Evolutionary conservation across 2,113 vertebrate genomes (phyloP), one percentile per base, ranked within the genome.

Genomic region (Pardalotus punctatus): DNA sequence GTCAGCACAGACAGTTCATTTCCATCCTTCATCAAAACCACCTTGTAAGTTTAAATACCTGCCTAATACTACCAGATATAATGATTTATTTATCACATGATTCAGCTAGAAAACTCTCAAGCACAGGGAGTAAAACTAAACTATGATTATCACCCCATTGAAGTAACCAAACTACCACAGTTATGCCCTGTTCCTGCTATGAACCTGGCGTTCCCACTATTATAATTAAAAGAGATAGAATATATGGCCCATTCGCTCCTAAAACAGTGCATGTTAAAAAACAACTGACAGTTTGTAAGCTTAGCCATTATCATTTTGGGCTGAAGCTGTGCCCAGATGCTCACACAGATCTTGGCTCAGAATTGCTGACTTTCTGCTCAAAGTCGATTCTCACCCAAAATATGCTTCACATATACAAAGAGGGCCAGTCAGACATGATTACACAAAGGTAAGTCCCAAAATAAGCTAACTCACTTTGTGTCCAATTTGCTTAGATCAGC

Each of bases 401-500:
- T 33, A 53, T 3, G 3, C 23, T 74, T 85, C 74, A 50, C 6
- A 33, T 60, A 51, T 9, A 71, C 21, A 86, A 58, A 81, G 67
- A 95, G 50, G 42, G 67, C 23, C 56, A 91, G 65, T 60, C 91
- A 93, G 67, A 67, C 28, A 45, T 1, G 0, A 65, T 71, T 81
- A 84, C 35, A 86, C 57, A 50, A n/a, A 57, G 62, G 31, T 20
- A 62, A 56, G 31, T 76, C 25, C 67, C 61, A 93, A 86, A 95
- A 80, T 72, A 80, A 95, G 33, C 54, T 57, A 82, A 45, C n/a
- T 90, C 60, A 43, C 42, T 92, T 74, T 47, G 51, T 36, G 38
- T 48, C 54, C 67, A 53, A 53, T 88, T 92, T 88, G 76, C 90
- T 96, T 95, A 71, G 36, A 78, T 88, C 85, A 86, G 82, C 88